Evolutionary conservation across 35 echinoderm and acorn worm genomes (phyloP), one percentile per base, ranked within the genome.

Genomic region (Antedon bifida): DNA sequence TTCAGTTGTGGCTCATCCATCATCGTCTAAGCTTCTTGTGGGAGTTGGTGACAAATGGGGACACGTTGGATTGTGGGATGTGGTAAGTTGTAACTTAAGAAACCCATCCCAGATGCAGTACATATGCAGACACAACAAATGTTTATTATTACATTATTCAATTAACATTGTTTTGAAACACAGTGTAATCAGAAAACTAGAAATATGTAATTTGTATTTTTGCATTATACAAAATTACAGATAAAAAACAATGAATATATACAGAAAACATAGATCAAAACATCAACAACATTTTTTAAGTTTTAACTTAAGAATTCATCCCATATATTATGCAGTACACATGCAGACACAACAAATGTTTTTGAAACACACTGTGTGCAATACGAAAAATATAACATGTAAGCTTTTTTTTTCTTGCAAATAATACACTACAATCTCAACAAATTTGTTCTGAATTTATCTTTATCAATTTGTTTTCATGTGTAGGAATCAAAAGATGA

Each of bases 31-130:
- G 45, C 86, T 86, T 36, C 46, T 97, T 12, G 82, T 92, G 9
- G 82, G 36, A n/a, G 94, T 85, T 29, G 94, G 94, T 31, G 94
- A 87, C 51, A 97, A 86, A 79, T 89, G 90, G 84, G 94, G 94
- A 11, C 83, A 76, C 32, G 75, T 97, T 44, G 94, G 94, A 26
- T 36, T 90, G 2, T 97, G 94, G 94, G 90, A 97, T 82, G 86
- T 97, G 90, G 94, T 97, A 81, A 87, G 94, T 33, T 73, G 33
- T 39, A 32, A 9, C 33, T 32, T 23, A 5, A 36, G 11, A 12
- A 7, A n/a, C 2, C 5, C 35, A 80, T 34, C n/a, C n/a, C n/a
- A n/a, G 11, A 32, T 36, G 3, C 35, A 34, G 34, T 30, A n/a
- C n/a, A n/a, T n/a, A n/a, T n/a, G 34, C 10, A 80, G 74, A 23